Evolutionary conservation across 2,797 vertebrate species (phyloP), one percentile per base, ranked within the genome.

Genomic region (Premnoplex brunnescens): DNA sequence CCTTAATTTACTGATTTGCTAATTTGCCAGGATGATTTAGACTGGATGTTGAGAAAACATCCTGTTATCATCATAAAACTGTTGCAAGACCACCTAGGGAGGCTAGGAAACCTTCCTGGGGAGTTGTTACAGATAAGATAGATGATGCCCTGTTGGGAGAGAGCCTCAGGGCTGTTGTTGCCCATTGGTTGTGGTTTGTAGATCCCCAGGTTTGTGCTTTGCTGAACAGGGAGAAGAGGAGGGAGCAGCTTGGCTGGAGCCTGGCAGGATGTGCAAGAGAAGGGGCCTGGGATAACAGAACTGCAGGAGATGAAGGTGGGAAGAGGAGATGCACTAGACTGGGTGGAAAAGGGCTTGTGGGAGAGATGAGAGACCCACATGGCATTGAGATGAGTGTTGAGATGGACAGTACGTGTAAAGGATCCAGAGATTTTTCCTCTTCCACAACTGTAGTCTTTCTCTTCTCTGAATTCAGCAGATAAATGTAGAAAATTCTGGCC

Each of bases 1-100:
- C 71, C 59, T 87, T 96, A 95, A 94, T 94, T 89, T 94, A 94
- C 90, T 87, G 84, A 92, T 95, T 82, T 91, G 83, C 58, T 96
- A 79, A 95, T 94, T 90, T 95, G 86, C 90, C 84, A 91, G 80
- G 37, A 76, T 87, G 84, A 93, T 91, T 95, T 95, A 95, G 77
- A 71, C 44, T 93, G 77, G 21, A 71, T 94, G 56, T 94, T 95
- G 90, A 82, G 88, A 95, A 95, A 95, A 92, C 84, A 89, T 89
- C 86, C 67, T 95, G 86, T 89, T 95, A 80, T 54, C 77, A 79
- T 85, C 59, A 44, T 56, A 54, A 85, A 91, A 72, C 93, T 93
- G 56, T 91, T 1, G 28, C 59, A 89, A 94, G 96, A 96, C 95
- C 93, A 97, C 95, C 93, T 91, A 79, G 67, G 77, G 37, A 91